Percentiles rank a stretch among this genome's conserved stretches.
Evolutionary conservation across 2,113 vertebrate genomes (phyloP).

Genomic region (Mustela lutreola): DNA sequence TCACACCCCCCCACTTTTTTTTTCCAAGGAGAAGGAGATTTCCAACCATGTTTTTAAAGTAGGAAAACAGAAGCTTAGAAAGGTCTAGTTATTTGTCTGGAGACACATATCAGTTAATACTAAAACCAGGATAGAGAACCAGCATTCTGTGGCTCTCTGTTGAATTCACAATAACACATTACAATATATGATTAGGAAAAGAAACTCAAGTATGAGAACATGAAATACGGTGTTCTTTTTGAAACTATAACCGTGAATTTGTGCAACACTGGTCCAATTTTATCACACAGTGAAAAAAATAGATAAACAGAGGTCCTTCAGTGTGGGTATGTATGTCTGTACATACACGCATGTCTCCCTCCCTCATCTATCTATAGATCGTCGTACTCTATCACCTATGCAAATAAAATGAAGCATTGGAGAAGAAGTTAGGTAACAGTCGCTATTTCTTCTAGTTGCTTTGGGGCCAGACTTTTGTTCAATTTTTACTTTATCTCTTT

Average conservation of each 20-base stretch:
- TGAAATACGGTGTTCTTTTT: neutral
- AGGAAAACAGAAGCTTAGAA: slow-evolving; percentile 31
- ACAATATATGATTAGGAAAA: slow-evolving; percentile 9
- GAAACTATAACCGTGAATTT: neutral
- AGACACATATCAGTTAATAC: neutral
- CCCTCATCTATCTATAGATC: neutral
- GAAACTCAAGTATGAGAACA: neutral
- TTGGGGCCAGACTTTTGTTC: neutral
- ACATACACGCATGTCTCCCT: neutral
- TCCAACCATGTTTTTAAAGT: neutral
- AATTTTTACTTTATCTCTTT: neutral
- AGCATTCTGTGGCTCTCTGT: neutral
- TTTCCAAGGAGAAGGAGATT: neutral
- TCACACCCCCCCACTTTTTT: neutral
- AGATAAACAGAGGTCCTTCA: neutral
- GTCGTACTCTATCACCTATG: neutral
- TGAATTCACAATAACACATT: slow-evolving; percentile 37
- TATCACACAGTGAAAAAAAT: neutral
- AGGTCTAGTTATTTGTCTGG: slow-evolving; percentile 21
- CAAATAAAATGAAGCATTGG: slow-evolving; percentile 9
- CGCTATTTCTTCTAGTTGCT: neutral
- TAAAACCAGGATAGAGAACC: slow-evolving; percentile 19
- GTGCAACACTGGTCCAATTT: neutral
- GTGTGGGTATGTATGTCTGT: no score
- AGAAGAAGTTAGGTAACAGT: neutral